Conservation (phyloP, 2,888 invertebrate genomes). For the Hedychridium roseum region DNA sequence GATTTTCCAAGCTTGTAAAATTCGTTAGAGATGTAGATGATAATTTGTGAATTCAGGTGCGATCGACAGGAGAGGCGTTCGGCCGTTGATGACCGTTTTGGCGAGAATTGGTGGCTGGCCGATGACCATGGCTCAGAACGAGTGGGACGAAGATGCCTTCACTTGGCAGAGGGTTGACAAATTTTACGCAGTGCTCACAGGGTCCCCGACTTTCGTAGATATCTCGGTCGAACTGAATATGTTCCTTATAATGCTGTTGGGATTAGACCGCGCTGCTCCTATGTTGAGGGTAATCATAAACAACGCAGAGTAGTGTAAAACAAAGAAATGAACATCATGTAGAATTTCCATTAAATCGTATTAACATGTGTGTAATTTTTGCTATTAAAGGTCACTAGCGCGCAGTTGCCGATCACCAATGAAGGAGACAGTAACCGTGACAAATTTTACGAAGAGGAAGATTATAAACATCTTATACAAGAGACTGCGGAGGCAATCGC, state of each 20-base stretch:
- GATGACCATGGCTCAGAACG: conserved; percentile 30
- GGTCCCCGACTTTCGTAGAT: too few species aligned
- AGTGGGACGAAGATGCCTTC: conserved; percentile 29
- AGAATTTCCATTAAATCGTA: background rate
- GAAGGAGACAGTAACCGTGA: background rate
- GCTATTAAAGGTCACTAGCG: too few species aligned
- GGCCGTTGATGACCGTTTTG: conserved; percentile 30
- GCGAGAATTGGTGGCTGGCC: conserved; percentile 39
- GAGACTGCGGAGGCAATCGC: conserved; percentile 15
- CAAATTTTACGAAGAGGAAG: conserved; percentile 15
- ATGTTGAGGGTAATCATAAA: background rate
- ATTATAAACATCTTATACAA: conserved; percentile 19
- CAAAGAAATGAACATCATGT: background rate
- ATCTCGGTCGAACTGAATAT: background rate
- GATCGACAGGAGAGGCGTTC: conserved; percentile 25
- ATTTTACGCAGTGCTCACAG: conserved; percentile 28
- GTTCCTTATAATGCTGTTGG: background rate
- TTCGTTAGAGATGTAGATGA: too few species aligned
- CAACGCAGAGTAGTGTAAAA: background rate
- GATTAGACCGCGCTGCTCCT: background rate
- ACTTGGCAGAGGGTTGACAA: conserved; percentile 34
- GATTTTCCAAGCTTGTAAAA: too few species aligned
- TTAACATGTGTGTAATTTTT: too few species aligned
- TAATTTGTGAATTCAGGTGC: conserved; percentile 13
- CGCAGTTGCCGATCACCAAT: too few species aligned